These are phyloP conservation scores for Neuroscelio doddi DNA, from an alignment of 2,888 invertebrate species.

Conservation along the genomic window DNA sequence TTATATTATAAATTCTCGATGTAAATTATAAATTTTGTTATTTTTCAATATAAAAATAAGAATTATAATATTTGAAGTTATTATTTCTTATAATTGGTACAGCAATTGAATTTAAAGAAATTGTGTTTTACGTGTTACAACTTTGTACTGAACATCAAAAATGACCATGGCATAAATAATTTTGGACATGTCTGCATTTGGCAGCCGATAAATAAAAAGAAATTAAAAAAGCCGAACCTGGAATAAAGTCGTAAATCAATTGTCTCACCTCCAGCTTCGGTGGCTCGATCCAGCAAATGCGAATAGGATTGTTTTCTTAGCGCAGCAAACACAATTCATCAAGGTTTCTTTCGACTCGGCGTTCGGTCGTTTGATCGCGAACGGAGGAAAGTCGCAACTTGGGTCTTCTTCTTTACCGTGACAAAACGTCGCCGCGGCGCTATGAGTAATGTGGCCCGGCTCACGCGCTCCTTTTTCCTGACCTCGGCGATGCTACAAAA, in stretches of 20 bases:
- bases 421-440: conserved; percentile 2
- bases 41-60: no score
- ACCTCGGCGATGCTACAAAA: conserved; percentile 42
- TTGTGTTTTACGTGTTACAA: no score
- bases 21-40: no score
- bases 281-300: conserved; percentile 2
- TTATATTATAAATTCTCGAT: no score
- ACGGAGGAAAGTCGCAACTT: neutral
- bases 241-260: neutral
- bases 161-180: conserved; percentile 3
- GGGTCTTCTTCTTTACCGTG: neutral
- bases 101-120: no score
- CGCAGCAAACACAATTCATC: conserved; percentile 1
- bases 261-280: neutral
- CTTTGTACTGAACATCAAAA: no score
- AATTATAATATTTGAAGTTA: no score
- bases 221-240: no score
- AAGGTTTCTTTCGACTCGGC: no score
- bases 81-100: no score
- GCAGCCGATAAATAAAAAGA: neutral
- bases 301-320: conserved; percentile 4
- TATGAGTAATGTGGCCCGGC: conserved; percentile 29
- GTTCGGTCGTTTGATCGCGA: no score
- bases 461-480: conserved; percentile 22
- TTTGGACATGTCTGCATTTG: neutral